phyloP scores from a whole-genome alignment of 1,140 invertebrate species.

The Drosophila bifasciata region DNA sequence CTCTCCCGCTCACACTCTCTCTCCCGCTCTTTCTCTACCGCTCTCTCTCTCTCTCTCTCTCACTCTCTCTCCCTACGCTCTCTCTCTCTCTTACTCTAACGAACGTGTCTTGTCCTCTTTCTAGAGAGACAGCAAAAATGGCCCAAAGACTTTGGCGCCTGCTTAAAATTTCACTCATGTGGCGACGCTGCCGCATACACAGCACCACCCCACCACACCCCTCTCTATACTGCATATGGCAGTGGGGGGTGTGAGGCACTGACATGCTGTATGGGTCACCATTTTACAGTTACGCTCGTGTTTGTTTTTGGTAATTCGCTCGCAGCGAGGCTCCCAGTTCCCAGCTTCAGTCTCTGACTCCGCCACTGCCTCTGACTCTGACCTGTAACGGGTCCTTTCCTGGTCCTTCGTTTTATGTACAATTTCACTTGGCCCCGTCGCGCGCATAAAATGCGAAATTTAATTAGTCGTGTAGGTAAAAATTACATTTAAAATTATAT shows the following conservation, averaged over 20 bases:
- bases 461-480: slow-evolving; percentile 80
- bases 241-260: background rate
- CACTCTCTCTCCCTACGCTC: no score
- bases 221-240: background rate
- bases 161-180: slow-evolving; percentile 79
- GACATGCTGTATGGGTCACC: slow-evolving; percentile 20
- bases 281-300: slow-evolving; percentile 66
- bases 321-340: slow-evolving; percentile 28
- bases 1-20: no score
- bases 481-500: slow-evolving; percentile 75
- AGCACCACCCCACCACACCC: background rate
- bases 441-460: slow-evolving; percentile 75
- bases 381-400: no score
- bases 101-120: slow-evolving; percentile 64
- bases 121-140: slow-evolving; percentile 54
- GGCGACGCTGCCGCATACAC: slow-evolving; percentile 44
- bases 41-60: slow-evolving; percentile 1
- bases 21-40: slow-evolving; percentile 4
- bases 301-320: slow-evolving; percentile 76
- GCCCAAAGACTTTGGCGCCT: slow-evolving; percentile 64
- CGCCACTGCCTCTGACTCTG: no score
- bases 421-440: slow-evolving; percentile 58
- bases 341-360: no score
- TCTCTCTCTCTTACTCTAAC: slow-evolving; percentile 1
- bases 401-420: slow-evolving; percentile 63